phyloP scores from a whole-genome alignment of 2,113 vertebrate genomes.

The Oophaga pumilio region DNA sequence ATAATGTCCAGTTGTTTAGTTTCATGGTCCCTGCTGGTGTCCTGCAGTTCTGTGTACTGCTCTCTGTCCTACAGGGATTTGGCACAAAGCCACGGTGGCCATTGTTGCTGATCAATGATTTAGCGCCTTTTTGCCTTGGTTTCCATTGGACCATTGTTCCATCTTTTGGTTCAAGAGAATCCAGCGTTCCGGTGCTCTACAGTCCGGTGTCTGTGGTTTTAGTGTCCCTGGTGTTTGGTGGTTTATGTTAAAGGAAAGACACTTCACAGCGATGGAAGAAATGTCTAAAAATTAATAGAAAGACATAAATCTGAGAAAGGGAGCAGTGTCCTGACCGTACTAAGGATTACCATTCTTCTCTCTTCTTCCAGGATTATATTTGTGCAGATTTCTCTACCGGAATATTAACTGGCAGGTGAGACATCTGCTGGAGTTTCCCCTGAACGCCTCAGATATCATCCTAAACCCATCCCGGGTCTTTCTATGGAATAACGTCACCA shows the following conservation, averaged over 20 bases:
- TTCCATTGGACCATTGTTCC: too few species aligned
- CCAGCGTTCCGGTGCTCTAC: too few species aligned
- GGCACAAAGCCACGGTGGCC: too few species aligned
- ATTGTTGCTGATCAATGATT: too few species aligned
- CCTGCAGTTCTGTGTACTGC: too few species aligned
- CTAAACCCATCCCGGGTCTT: conserved; percentile 55
- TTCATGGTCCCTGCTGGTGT: background rate
- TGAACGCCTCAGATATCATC: conserved; percentile 54
- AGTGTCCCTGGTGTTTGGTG: background rate
- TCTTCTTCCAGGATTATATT: conserved; percentile 62
- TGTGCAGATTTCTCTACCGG: conserved; percentile 58
- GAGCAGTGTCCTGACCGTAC: background rate
- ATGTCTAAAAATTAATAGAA: background rate
- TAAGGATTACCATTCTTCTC: background rate
- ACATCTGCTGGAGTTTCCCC: conserved; percentile 52
- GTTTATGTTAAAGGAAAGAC: background rate
- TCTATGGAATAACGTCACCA: conserved; percentile 47
- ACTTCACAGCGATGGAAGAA: background rate
- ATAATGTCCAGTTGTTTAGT: too few species aligned
- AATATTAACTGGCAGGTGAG: conserved; percentile 47
- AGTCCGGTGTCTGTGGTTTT: too few species aligned
- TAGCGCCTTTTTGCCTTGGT: too few species aligned
- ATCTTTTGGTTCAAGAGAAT: too few species aligned
- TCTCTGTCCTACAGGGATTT: too few species aligned
- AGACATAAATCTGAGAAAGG: background rate